These are phyloP conservation scores for Octodon degus DNA, from an alignment of 2,113 vertebrate genomes.

Conservation along the genomic window DNA sequence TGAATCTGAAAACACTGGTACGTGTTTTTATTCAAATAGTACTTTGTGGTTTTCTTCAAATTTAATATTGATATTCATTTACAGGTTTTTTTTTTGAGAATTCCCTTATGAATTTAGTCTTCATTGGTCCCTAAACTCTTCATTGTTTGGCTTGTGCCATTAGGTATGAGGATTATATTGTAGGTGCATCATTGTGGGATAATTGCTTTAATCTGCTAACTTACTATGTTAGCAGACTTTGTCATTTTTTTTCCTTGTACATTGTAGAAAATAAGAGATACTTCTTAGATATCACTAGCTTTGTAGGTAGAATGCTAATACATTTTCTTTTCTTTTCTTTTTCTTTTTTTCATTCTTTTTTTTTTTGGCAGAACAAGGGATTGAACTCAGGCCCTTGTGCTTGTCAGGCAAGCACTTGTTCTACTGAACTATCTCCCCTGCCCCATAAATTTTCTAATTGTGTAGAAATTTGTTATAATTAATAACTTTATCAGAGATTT, in stretches of 20 bases:
- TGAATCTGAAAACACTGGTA: background rate
- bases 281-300: background rate
- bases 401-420: no score
- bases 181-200: background rate
- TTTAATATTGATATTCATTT: background rate
- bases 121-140: constrained; percentile 3
- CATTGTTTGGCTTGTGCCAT: constrained; percentile 16
- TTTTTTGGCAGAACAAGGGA: no score
- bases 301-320: background rate
- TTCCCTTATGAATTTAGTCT: constrained; percentile 3
- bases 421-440: no score
- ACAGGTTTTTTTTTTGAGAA: background rate
- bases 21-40: background rate
- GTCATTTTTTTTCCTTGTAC: background rate
- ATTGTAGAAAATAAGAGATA: background rate
- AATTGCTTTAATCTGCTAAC: background rate
- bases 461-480: background rate
- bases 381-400: no score
- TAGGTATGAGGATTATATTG: background rate
- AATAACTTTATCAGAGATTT: background rate
- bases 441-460: background rate
- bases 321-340: background rate
- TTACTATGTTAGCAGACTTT: background rate
- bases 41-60: background rate
- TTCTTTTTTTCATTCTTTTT: no score